Evolutionary conservation across 2,113 vertebrate genomes (phyloP), one percentile per base, ranked within the genome.

Genomic region (Myiopsitta monachus): DNA sequence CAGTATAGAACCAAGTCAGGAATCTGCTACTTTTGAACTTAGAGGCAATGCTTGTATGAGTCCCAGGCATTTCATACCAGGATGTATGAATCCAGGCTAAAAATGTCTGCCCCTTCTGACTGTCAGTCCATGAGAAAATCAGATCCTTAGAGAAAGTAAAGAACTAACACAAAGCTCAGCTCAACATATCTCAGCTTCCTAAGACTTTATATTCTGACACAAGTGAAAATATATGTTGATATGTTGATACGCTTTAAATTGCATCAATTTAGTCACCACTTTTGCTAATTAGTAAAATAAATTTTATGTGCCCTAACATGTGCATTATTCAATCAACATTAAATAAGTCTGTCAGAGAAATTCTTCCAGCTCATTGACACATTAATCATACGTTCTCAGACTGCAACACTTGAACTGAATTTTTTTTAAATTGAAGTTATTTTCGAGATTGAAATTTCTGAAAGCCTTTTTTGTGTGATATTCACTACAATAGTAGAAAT

Each of bases 251-350:
- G 31, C 12, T 74, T 80, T 88, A 83, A 83, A 81, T 3, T 18
- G 16, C 26, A 70, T 46, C 26, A 70, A 77, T 94, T 88, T 92
- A 77, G 49, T 83, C 88, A 90, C 39, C 10, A 38, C 88, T 83
- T 88, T 83, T 43, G 38, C n/a, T 94, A 92, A 94, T 88, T 78
- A 90, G 10, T 83, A 74, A 92, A 93, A 87, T 51, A 51, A 94
- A 54, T 93, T 67, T 74, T 67, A 52, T 47, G 22, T 74, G 31
- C 51, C 63, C n/a, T 31, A 83, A 62, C 75, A 83, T 57, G 24
- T 55, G 54, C 61, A 63, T 88, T 94, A 92, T 84, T 93, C 79
- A 93, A 80, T 83, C 86, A 96, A 52, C 0, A 8, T 74, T n/a
- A 38, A 41, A 67, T 44, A 80, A 92, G 59, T 3, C 63, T 95